These are phyloP conservation scores for Amazona vittata DNA, from an alignment of 2,113 vertebrate genomes.

Conservation along the genomic window DNA sequence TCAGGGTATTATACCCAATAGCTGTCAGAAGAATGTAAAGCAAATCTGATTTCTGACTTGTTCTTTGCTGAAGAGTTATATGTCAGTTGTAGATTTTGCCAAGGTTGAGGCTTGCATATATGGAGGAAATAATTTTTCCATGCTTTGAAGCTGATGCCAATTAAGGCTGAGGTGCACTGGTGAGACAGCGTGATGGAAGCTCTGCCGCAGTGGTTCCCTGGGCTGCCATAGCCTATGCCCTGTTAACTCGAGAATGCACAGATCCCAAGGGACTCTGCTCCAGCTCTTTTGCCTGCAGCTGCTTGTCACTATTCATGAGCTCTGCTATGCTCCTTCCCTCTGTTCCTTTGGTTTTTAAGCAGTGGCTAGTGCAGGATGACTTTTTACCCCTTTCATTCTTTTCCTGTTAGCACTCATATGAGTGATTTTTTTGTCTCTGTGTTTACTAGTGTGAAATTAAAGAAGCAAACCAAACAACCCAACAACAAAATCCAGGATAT, in stretches of 20 bases:
- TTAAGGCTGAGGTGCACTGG: background rate
- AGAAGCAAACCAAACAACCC: background rate
- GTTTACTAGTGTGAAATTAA: background rate
- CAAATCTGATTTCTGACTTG: background rate
- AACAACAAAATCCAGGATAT: background rate
- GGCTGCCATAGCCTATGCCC: background rate
- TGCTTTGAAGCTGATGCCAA: background rate
- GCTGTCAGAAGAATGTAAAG: background rate
- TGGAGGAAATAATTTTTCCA: background rate
- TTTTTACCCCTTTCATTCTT: background rate
- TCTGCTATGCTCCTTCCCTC: background rate
- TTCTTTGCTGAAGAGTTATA: background rate
- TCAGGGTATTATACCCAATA: background rate
- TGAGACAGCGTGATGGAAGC: rapidly evolving
- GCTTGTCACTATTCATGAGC: background rate
- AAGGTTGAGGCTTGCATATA: background rate
- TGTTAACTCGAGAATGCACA: rapidly evolving
- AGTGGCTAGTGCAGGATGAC: background rate
- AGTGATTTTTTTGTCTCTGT: background rate
- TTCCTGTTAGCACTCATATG: rapidly evolving
- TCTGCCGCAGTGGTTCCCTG: background rate
- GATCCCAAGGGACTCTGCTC: background rate
- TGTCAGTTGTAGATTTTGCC: background rate
- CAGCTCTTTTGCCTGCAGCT: background rate
- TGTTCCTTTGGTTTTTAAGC: background rate